These are phyloP conservation scores for Aphelocoma californica DNA, from an alignment of 2,797 vertebrate species.

Conservation along the genomic window DNA sequence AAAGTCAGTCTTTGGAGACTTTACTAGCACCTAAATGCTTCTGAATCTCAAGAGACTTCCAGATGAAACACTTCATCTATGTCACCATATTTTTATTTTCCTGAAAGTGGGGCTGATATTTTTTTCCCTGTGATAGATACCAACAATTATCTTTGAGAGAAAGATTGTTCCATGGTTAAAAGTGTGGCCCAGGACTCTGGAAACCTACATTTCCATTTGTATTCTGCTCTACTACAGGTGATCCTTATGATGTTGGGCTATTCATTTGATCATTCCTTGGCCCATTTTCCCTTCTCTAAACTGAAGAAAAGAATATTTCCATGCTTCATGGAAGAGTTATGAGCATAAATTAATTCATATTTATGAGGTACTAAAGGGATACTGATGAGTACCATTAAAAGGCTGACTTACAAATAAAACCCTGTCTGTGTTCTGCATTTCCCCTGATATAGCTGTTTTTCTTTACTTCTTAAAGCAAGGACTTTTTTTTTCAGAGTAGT, in stretches of 20 bases:
- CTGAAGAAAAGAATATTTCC: background rate
- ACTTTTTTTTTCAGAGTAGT: background rate
- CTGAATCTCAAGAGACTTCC: background rate
- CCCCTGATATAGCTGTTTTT: slow-evolving; percentile 15
- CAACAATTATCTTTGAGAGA: background rate
- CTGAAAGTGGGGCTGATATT: background rate
- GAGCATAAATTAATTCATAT: slow-evolving; percentile 27
- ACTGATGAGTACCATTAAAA: slow-evolving; percentile 21
- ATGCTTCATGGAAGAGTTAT: background rate
- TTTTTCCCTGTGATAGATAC: background rate
- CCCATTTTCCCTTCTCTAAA: background rate
- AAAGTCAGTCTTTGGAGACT: background rate
- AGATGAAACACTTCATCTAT: background rate
- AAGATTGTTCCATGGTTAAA: background rate
- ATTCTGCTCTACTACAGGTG: background rate
- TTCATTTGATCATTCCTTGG: background rate
- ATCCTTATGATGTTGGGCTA: background rate
- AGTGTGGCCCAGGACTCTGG: background rate
- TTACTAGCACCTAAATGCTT: background rate
- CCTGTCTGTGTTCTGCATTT: background rate
- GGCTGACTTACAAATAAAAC: slow-evolving; percentile 15
- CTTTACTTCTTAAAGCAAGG: background rate
- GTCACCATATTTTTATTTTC: background rate
- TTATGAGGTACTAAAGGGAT: slow-evolving; percentile 23
- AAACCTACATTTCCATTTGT: background rate